phyloP scores from a whole-genome alignment of 2,113 vertebrate species.

The Perccottus glenii region DNA sequence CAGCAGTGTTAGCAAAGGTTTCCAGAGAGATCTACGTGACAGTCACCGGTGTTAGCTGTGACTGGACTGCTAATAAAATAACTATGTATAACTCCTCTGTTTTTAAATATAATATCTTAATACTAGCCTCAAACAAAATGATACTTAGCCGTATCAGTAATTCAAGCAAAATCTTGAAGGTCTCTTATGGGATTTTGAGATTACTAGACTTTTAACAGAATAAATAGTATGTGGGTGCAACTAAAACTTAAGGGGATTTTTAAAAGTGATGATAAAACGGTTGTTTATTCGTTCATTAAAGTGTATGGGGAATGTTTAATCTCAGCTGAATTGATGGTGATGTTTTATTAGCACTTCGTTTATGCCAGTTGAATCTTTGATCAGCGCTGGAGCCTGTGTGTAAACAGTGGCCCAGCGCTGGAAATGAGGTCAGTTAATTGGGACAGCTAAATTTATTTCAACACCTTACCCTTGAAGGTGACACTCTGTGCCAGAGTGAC shows the following conservation, averaged over 20 bases:
- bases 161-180: background rate
- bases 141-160: too few relatives aligned
- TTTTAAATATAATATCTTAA: too few relatives aligned
- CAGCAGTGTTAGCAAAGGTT: conserved; percentile 36
- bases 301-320: conserved; percentile 5
- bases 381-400: conserved; percentile 30
- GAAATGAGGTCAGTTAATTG: conserved; percentile 77
- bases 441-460: conserved; percentile 81
- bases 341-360: conserved; percentile 22
- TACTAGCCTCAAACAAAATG: too few relatives aligned
- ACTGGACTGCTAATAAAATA: conserved; percentile 40
- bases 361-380: conserved; percentile 43
- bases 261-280: background rate
- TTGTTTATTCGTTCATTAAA: background rate
- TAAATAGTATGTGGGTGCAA: background rate
- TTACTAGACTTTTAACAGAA: background rate
- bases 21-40: conserved; percentile 51
- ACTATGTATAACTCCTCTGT: too few relatives aligned
- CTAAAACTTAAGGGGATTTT: conserved; percentile 8
- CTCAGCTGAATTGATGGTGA: conserved; percentile 4
- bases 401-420: conserved; percentile 42
- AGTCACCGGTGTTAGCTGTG: conserved; percentile 52
- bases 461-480: conserved; percentile 63
- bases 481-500: conserved; percentile 27
- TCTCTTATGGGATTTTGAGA: background rate